Percentiles rank a stretch among this genome's conserved stretches.
Evolutionary conservation across 2,888 invertebrate genomes (phyloP).

Genomic region (Pristionchus entomophagus): DNA sequence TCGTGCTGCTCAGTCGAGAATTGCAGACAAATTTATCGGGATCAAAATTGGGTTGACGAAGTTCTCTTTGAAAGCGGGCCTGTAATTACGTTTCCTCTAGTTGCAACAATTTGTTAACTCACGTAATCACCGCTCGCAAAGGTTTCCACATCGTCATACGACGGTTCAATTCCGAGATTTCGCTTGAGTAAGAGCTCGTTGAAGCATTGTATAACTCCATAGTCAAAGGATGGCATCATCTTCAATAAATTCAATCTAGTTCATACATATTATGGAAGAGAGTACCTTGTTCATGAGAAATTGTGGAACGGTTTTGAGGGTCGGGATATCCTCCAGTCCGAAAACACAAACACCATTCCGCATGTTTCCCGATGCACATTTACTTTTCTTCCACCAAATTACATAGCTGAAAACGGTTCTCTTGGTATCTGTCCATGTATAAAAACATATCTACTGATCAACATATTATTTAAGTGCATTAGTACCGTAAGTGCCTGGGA

Average conservation of each 20-base stretch:
- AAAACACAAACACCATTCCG: background rate
- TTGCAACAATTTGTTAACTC: background rate
- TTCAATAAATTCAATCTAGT: background rate
- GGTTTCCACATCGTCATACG: too few species aligned
- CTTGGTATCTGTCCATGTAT: too few species aligned
- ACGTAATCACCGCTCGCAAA: background rate
- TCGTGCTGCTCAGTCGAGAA: too few species aligned
- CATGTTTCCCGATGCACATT: background rate
- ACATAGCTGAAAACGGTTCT: background rate
- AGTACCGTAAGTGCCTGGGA: background rate
- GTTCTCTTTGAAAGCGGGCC: background rate
- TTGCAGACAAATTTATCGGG: background rate
- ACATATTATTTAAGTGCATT: too few species aligned
- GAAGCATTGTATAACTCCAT: slow-evolving; percentile 22
- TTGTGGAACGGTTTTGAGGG: background rate
- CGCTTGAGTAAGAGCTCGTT: background rate
- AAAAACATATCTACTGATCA: too few species aligned
- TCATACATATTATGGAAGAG: background rate
- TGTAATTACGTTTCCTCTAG: background rate
- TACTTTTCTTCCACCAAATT: background rate
- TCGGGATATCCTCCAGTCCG: background rate
- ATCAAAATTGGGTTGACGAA: background rate
- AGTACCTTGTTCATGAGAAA: slow-evolving; percentile 8
- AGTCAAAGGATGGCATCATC: slow-evolving; percentile 22
- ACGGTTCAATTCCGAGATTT: background rate